Conservation (phyloP, 2,797 vertebrate species). For the Etheostoma nigrum region DNA sequence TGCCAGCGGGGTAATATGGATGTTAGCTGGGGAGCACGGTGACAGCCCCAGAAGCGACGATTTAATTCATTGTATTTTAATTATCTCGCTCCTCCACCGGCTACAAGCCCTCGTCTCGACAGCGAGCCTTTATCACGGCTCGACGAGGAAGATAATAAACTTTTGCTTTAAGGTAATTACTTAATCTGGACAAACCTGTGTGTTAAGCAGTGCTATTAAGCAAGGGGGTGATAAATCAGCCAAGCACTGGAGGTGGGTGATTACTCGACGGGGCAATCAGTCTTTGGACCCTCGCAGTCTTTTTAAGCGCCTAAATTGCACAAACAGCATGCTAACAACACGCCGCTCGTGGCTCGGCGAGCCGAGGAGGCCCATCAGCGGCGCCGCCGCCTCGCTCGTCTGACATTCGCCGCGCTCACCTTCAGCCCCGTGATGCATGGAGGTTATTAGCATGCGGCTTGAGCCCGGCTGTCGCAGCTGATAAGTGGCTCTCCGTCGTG, state of each 20-base stretch:
- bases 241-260: slow-evolving; percentile 85
- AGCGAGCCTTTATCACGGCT: slow-evolving; percentile 85
- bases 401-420: slow-evolving; percentile 65
- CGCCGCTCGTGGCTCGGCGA: slow-evolving; percentile 54
- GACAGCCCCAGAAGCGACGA: slow-evolving; percentile 71
- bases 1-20: slow-evolving; percentile 82
- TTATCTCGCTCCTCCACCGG: slow-evolving; percentile 78
- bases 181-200: slow-evolving; percentile 97
- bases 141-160: slow-evolving; percentile 91
- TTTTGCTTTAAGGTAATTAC: slow-evolving; percentile 96
- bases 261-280: slow-evolving; percentile 86
- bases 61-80: slow-evolving; percentile 86
- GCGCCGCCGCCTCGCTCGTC: background rate
- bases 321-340: slow-evolving; percentile 90
- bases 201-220: slow-evolving; percentile 96
- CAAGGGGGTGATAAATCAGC: slow-evolving; percentile 89
- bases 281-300: slow-evolving; percentile 87
- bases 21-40: slow-evolving; percentile 73
- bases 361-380: slow-evolving; percentile 51
- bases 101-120: slow-evolving; percentile 50
- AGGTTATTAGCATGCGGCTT: slow-evolving; percentile 86
- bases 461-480: slow-evolving; percentile 85
- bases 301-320: slow-evolving; percentile 88
- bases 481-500: too few relatives aligned
- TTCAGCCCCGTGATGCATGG: slow-evolving; percentile 87